phyloP scores from a whole-genome alignment of 92 coral and sea anemone genomes.

The Zoanthus gigantus region DNA sequence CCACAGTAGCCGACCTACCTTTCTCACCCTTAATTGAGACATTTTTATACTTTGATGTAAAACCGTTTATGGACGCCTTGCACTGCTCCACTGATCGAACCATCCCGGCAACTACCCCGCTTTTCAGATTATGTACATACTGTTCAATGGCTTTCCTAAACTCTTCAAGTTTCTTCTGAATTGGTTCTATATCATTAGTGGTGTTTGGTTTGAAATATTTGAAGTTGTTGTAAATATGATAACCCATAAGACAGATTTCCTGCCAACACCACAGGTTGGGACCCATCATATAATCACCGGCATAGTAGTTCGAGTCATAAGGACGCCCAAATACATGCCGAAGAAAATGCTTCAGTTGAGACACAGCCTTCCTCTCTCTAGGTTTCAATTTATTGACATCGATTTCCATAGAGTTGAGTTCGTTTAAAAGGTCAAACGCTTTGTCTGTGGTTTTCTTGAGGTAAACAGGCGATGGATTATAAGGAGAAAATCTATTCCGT shows the following conservation, averaged over 20 bases:
- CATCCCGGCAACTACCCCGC: constrained; percentile 80
- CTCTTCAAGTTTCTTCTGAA: constrained; percentile 55
- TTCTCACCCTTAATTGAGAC: constrained; percentile 69
- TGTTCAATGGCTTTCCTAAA: constrained; percentile 62
- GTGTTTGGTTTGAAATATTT: constrained; percentile 56
- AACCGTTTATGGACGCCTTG: constrained; percentile 74
- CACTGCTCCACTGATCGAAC: constrained; percentile 76
- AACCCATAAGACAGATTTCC: constrained; percentile 56
- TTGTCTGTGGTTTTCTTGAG: constrained; percentile 70
- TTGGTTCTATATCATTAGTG: constrained; percentile 46
- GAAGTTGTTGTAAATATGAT: constrained; percentile 50
- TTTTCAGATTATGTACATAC: constrained; percentile 66
- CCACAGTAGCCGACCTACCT: background rate
- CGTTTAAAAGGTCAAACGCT: constrained; percentile 64
- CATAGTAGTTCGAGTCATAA: constrained; percentile 77
- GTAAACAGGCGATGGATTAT: constrained; percentile 72
- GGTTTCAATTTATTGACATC: constrained; percentile 64
- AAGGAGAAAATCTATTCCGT: constrained; percentile 66
- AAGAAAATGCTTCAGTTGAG: constrained; percentile 75
- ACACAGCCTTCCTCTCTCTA: constrained; percentile 79
- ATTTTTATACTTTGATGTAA: constrained; percentile 50
- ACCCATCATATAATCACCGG: constrained; percentile 81
- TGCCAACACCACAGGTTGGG: constrained; percentile 89
- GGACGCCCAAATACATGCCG: constrained; percentile 63
- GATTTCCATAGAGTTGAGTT: constrained; percentile 53